Base-by-base conservation (phyloP, 2,797 vertebrate genomes). In the Helostoma temminkii region DNA sequence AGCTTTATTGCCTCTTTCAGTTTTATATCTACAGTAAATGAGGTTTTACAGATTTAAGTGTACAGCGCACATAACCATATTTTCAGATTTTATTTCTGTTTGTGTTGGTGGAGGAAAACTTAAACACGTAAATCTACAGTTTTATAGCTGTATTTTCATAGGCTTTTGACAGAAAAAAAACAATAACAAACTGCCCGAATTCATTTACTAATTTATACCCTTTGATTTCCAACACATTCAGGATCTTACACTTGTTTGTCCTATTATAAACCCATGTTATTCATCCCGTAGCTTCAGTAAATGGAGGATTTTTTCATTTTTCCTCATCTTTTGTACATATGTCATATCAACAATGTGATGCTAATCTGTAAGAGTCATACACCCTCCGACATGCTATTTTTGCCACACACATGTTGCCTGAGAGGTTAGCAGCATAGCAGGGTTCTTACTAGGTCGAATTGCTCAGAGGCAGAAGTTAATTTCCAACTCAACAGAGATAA, bases 401-500 rank as follows among this genome's bases (percentile, higher is more conserved):
- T 86, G 62, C 85, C 74, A 65, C 84, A 66, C 63, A 56, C 85
- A 69, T 65, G 66, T 83, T 80, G 80, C 76, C 82, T 58, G 32
- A 76, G 89, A 88, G 86, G 85, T 84, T 87, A 86, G 72, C 60
- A 6, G 71, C 78, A 47, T 64, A 74, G 69, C 67, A 42, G 76
- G 79, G 76, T 75, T 86, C 83, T 81, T 74, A 58, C 73, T 75
- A 42, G 81, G 84, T 81, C 78, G 61, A 86, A 88, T 80, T 81
- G 87, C 87, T 84, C 0, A n/a, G 64, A 88, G 90, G 85, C 83
- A 85, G 78, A 84, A 87, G 84, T 89, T 89, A 86, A 91, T 92
- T 89, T 91, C 86, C 83, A 83, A 73, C 85, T 83, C 85, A 89
- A 70, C 82, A 76, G 79, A 88, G 88, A 90, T 81, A 82, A 85